Percentiles rank a stretch among this genome's conserved stretches.
Evolutionary conservation across 2,113 vertebrate species (phyloP).

Genomic region (Hirundichthys speculiger): DNA sequence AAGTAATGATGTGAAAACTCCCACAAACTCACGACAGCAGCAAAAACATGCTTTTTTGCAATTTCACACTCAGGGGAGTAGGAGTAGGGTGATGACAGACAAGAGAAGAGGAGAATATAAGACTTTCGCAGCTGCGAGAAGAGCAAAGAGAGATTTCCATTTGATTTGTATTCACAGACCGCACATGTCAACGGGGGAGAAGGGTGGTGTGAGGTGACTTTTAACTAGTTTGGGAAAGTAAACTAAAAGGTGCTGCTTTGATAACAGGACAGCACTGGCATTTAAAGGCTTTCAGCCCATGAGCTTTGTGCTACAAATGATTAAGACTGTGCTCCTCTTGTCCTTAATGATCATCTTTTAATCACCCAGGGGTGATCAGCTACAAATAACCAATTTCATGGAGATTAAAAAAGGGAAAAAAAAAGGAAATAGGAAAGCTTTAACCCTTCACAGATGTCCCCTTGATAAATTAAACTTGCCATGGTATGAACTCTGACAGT

Average conservation of each 20-base stretch:
- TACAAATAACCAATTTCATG: too few species aligned
- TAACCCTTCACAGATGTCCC: too few species aligned
- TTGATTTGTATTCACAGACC: constrained; percentile 58
- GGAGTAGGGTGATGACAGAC: constrained; percentile 33
- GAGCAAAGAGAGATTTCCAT: constrained; percentile 44
- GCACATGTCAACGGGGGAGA: constrained; percentile 37
- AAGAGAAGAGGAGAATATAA: constrained; percentile 21
- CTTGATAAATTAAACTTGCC: background rate
- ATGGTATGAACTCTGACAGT: constrained; percentile 3
- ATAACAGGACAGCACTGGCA: constrained; percentile 21
- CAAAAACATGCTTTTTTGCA: constrained; percentile 36
- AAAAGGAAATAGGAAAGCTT: too few species aligned
- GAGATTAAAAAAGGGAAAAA: too few species aligned
- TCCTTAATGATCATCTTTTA: constrained; percentile 50
- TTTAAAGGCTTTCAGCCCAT: constrained; percentile 42
- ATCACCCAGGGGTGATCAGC: constrained; percentile 39
- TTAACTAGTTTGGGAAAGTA: constrained; percentile 24
- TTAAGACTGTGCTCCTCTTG: constrained; percentile 34
- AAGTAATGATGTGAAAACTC: constrained; percentile 48
- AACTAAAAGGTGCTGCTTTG: constrained; percentile 15
- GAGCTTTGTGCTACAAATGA: constrained; percentile 23
- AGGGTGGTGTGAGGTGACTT: constrained; percentile 47
- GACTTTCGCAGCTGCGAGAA: background rate
- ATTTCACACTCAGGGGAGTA: constrained; percentile 58
- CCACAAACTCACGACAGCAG: constrained; percentile 51